Evolutionary conservation across 1,140 invertebrate genomes (phyloP).

Genomic region (Trichoplusia ni): DNA sequence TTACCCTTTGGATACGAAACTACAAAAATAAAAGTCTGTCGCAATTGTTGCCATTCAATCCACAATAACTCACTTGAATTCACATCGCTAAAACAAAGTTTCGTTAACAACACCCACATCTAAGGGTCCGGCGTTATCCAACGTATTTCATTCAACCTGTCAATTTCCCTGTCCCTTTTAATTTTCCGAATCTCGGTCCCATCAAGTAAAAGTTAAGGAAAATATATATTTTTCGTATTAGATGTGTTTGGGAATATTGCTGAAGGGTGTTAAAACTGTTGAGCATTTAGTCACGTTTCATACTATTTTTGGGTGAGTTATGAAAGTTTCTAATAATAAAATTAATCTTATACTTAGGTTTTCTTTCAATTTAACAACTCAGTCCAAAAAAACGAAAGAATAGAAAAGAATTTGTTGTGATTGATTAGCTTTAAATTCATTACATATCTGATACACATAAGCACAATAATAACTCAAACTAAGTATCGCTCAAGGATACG

Average conservation of each 20-base stretch:
- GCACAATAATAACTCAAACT: too few relatives aligned
- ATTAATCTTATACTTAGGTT: too few relatives aligned
- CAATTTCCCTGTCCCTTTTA: slow-evolving; percentile 11
- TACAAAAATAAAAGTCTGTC: too few relatives aligned
- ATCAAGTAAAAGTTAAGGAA: slow-evolving; percentile 6
- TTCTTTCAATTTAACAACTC: too few relatives aligned
- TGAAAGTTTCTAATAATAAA: too few relatives aligned
- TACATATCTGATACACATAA: too few relatives aligned
- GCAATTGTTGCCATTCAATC: background rate
- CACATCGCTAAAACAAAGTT: background rate
- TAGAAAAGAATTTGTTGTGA: too few relatives aligned
- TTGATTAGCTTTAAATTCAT: too few relatives aligned
- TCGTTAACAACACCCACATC: background rate
- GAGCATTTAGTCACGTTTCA: background rate
- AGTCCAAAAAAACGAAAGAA: too few relatives aligned
- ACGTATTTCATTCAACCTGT: background rate
- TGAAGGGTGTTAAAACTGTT: background rate
- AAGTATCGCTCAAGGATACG: too few relatives aligned
- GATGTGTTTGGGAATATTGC: background rate
- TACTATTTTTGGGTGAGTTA: too few relatives aligned
- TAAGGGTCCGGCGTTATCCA: background rate
- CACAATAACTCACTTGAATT: slow-evolving; percentile 10
- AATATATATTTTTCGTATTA: background rate
- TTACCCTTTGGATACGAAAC: background rate
- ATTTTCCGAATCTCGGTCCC: background rate